Evolutionary conservation across 2,888 invertebrate species (phyloP).

Genomic region (Zeuzera pyrina): DNA sequence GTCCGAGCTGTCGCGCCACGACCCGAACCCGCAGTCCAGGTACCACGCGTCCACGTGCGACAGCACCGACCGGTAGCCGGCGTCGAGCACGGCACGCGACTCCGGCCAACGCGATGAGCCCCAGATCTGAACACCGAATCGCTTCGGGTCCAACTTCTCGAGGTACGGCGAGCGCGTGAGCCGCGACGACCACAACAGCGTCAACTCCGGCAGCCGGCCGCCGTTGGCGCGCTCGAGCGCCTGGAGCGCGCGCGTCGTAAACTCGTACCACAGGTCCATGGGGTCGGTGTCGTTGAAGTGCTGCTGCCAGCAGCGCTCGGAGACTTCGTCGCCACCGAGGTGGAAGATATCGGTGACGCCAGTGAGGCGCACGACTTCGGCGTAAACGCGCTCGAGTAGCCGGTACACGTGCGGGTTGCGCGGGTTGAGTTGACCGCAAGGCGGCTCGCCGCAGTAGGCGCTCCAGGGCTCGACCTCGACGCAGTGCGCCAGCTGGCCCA

Average conservation of each 20-base stretch:
- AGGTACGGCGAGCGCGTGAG: conserved; percentile 82
- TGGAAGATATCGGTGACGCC: conserved; percentile 86
- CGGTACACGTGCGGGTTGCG: conserved; percentile 84
- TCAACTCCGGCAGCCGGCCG: conserved; percentile 69
- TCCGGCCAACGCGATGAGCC: conserved; percentile 87
- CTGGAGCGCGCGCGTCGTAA: conserved; percentile 77
- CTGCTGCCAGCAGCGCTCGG: conserved; percentile 85
- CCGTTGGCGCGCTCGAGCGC: conserved; percentile 76
- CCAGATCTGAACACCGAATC: conserved; percentile 84
- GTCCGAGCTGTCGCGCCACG: conserved; percentile 87
- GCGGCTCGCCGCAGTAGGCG: conserved; percentile 87
- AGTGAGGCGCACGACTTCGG: conserved; percentile 81
- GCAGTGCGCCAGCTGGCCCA: conserved; percentile 86
- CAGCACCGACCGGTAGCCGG: conserved; percentile 83
- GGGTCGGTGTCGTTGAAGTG: conserved; percentile 83
- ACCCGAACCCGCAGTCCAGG: conserved; percentile 89
- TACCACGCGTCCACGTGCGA: conserved; percentile 93
- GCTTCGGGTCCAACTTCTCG: conserved; percentile 66
- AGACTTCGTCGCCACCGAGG: conserved; percentile 88
- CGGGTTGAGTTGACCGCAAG: conserved; percentile 89
- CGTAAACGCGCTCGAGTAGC: conserved; percentile 81
- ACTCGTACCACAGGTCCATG: conserved; percentile 85
- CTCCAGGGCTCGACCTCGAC: conserved; percentile 87
- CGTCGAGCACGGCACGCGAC: conserved; percentile 82
- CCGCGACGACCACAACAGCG: conserved; percentile 84